These are phyloP conservation scores for Calyptomena viridis DNA, from an alignment of 2,113 vertebrate genomes.

Conservation along the genomic window DNA sequence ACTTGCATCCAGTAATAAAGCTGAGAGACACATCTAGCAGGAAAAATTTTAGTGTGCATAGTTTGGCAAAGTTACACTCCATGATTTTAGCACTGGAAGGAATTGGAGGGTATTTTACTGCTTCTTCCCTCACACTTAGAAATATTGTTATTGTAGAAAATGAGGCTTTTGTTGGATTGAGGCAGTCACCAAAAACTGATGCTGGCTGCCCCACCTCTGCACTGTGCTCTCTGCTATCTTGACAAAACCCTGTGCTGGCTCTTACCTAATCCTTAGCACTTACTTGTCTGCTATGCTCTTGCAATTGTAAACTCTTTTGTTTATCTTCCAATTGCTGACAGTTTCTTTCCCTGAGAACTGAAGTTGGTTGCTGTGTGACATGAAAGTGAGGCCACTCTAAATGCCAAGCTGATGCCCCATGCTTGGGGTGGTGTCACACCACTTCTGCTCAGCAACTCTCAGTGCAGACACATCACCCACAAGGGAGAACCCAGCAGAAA, in stretches of 20 bases:
- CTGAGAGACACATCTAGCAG: not conserved
- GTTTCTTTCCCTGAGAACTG: not conserved
- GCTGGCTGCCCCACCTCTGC: not conserved
- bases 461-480: not conserved
- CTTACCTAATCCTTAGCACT: not conserved
- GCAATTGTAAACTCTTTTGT: not conserved
- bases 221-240: not conserved
- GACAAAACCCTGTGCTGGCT: not conserved
- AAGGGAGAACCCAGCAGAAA: not conserved
- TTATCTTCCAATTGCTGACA: not conserved
- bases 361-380: not conserved
- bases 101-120: not conserved
- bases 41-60: not conserved
- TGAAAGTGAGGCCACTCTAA: not conserved
- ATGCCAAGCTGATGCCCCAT: not conserved
- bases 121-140: not conserved
- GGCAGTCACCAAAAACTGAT: not conserved
- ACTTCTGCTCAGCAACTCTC: not conserved
- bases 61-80: not conserved
- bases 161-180: not conserved
- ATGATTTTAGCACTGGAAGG: not conserved
- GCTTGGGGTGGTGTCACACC: not conserved
- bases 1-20: not conserved
- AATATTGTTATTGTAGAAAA: not conserved
- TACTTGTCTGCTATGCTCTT: not conserved